Base-by-base conservation (phyloP, 2,113 vertebrate genomes). In the Cephalopterus ornatus region DNA sequence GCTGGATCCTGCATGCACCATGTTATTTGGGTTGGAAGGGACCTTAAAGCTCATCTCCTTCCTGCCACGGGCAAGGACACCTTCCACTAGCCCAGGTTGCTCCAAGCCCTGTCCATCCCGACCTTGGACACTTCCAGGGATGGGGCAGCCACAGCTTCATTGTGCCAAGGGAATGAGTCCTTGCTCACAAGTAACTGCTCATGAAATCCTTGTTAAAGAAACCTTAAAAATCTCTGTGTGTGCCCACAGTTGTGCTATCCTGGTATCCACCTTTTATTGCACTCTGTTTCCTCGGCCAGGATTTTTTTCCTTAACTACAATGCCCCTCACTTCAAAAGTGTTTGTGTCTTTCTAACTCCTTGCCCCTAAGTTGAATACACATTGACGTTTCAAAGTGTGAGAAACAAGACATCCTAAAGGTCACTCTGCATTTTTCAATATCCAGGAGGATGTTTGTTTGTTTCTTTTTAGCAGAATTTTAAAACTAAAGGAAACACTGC, bases 81-180 rank as follows among this genome's bases (percentile, higher is more conserved):
- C 5, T 71, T 7, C 49, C 32, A 27, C 22, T 28, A 1, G 18
- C 12, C 56, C 49, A 49, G 49, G 30, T 0, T 63, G 22, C 32
- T 71, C 65, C 41, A 56, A 71, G 8, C 41, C 62, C 8, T 0
- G 0, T 83, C 78, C 72, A 62, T 0, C 18, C 8, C 56, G 71
- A n/a, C 55, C 18, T 56, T 62, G 79, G 24, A 4, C 49, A 11
- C 12, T n/a, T 3, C n/a, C 55, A 89, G 44, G 20, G 62, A 53
- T 62, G 16, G 33, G 21, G 17, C 26, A 76, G 14, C 62, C 46
- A 75, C 24, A 82, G 1, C 20, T 62, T 68, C 55, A 22, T 27
- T 85, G 66, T 82, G 78, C 74, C 52, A 14, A 4, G 52, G 49
- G 66, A 90, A 35, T 20, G 24, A 75, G 46, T 61, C 41, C 28